These are phyloP conservation scores for Eulacestoma nigropectus DNA, from an alignment of 2,113 vertebrate species.

Conservation along the genomic window DNA sequence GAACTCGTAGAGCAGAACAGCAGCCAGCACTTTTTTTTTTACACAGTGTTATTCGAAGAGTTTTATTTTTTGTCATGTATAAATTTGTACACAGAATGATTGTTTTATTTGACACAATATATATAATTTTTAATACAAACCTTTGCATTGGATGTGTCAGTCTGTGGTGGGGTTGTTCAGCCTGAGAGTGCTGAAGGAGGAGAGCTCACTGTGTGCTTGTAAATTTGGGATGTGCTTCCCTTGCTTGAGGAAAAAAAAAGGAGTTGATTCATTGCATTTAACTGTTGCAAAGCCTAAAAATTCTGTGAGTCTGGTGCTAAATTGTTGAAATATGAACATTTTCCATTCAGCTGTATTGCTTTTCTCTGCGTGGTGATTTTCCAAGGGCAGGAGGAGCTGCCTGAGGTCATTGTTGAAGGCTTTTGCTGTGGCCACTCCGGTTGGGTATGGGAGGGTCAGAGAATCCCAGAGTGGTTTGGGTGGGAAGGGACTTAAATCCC, in stretches of 20 bases:
- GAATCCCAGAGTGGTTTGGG: not conserved
- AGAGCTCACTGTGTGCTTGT: not conserved
- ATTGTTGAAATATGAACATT: not conserved
- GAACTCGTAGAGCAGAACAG: not conserved
- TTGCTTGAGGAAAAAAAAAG: accelerated
- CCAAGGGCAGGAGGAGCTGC: not conserved
- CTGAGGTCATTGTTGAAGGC: not conserved
- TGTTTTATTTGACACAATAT: slow-evolving; percentile 50
- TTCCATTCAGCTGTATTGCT: not conserved
- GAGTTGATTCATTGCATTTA: not conserved
- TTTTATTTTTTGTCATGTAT: slow-evolving; percentile 36
- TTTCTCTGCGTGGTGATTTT: too few species aligned
- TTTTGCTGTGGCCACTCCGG: not conserved
- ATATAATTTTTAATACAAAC: not conserved
- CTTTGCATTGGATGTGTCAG: not conserved
- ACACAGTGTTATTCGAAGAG: not conserved
- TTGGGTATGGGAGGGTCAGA: not conserved
- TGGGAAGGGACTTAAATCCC: not conserved
- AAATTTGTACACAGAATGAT: slow-evolving; percentile 2
- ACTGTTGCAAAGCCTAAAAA: not conserved
- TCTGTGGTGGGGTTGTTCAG: not conserved
- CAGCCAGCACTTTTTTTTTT: slow-evolving; percentile 24
- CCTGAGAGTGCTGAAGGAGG: not conserved
- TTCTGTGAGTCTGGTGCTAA: not conserved
- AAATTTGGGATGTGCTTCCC: not conserved